Conservation (phyloP, 1,140 invertebrate genomes). For the Aphaenogaster rudis region DNA sequence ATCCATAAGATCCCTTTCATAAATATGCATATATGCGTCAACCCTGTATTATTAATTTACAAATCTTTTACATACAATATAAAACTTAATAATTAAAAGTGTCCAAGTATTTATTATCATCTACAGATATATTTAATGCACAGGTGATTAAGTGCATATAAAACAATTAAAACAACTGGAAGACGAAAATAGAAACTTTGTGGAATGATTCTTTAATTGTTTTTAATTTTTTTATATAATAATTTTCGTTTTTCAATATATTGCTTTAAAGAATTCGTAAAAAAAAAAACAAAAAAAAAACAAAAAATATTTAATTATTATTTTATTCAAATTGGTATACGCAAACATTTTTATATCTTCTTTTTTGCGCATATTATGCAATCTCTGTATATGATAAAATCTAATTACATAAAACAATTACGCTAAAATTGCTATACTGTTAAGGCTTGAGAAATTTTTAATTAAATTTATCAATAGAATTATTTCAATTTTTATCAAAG, state of each 20-base stretch:
- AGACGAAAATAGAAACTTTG: slow-evolving; percentile 21
- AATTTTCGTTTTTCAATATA: slow-evolving; percentile 22
- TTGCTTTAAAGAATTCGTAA: background rate
- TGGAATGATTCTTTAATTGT: background rate
- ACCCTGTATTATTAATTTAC: slow-evolving; percentile 21
- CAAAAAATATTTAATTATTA: background rate
- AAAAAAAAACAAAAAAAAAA: too few relatives aligned
- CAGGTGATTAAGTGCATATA: slow-evolving; percentile 4
- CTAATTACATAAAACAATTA: background rate
- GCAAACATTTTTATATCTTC: background rate
- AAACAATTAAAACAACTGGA: slow-evolving; percentile 9
- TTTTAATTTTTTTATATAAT: background rate
- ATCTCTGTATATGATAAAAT: background rate
- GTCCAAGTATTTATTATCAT: slow-evolving; percentile 16
- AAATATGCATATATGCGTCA: background rate
- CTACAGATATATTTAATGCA: background rate
- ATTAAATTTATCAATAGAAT: background rate
- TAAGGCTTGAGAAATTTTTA: background rate
- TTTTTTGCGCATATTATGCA: background rate
- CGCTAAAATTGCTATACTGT: background rate
- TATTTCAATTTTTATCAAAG: background rate
- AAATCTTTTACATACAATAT: slow-evolving; percentile 28
- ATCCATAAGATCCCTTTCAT: background rate
- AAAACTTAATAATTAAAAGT: slow-evolving; percentile 29
- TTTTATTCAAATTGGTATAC: background rate